Evolutionary conservation across 2,888 invertebrate genomes (phyloP).

Genomic region (Drosophila atripex): DNA sequence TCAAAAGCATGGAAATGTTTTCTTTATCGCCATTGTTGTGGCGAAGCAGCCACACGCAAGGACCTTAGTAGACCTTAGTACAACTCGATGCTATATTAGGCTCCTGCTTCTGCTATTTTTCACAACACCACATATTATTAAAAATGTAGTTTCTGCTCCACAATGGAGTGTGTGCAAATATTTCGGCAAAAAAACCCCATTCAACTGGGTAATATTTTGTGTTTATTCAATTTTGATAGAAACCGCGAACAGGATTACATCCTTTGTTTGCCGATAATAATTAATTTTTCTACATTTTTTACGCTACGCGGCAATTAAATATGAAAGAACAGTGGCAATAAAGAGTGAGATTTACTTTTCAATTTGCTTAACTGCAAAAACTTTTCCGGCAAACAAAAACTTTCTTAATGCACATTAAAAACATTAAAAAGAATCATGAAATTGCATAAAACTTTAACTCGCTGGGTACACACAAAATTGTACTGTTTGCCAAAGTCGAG

Average conservation of each 20-base stretch:
- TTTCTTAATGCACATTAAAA: conserved; percentile 31
- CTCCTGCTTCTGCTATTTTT: neutral
- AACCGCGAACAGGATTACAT: neutral
- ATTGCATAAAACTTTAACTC: conserved; percentile 63
- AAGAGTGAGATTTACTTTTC: conserved; percentile 33
- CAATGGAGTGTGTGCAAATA: neutral
- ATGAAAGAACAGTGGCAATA: conserved; percentile 3
- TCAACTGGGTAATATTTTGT: neutral
- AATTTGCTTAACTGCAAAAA: conserved; percentile 36
- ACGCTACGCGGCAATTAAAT: neutral
- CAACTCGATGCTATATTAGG: neutral
- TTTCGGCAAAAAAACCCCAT: neutral
- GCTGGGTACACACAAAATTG: conserved; percentile 10
- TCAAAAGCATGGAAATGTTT: conserved; percentile 62
- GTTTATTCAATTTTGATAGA: conserved; percentile 39
- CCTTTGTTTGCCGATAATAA: conserved; percentile 2
- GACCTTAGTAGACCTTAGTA: neutral
- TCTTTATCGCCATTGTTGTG: conserved; percentile 56
- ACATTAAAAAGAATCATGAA: conserved; percentile 22
- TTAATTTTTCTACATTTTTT: neutral
- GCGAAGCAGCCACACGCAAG: conserved; percentile 45
- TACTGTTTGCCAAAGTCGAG: conserved; percentile 2
- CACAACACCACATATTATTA: neutral
- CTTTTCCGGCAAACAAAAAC: conserved; percentile 19
- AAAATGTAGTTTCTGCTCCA: neutral